Base-by-base conservation (phyloP, 2,113 vertebrate genomes). In the Trogon surrucura region DNA sequence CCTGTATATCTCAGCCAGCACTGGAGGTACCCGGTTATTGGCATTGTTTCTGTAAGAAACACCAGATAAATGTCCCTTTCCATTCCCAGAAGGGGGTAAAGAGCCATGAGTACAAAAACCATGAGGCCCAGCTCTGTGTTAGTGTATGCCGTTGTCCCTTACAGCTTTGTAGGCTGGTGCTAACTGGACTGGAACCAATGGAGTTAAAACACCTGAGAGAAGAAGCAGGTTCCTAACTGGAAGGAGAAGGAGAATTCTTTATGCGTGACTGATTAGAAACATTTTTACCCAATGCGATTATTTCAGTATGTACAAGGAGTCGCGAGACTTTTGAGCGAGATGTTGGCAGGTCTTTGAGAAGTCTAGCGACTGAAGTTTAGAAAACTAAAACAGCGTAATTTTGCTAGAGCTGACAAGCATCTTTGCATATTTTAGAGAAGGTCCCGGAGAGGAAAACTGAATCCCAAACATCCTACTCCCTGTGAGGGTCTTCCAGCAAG, bases 21-120 rank as follows among this genome's bases (percentile, higher is more conserved):
- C 69, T 95, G 36, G 65, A 88, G 75, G 70, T 94, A 95, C 69
- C 65, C 94, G 89, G 92, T 92, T 89, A 80, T 50, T 48, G 65
- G 57, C 50, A 92, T 96, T 96, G 77, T 95, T 89, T 89, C 65
- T 92, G 70, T 94, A 89, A 81, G 57, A 92, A 93, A 91, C 93
- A 95, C 91, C 93, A 97, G 92, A 95, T 96, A 97, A 92, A 93
- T 67, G 75, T 91, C 70, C 58, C 32, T 93, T 91, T 89, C 51
- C 32, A 56, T 80, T 91, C 83, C 56, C 65, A 91, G 38, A 85
- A 87, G 60, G 48, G 44, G 48, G 41, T 71, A 78, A 91, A 51
- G 77, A 83, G 75, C 56, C 60, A 47, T 13, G 58, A 54, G 47
- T 38, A 88, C 41, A 80, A 66, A 92, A 88, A 88, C 30, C 77